phyloP scores from a whole-genome alignment of 2,888 invertebrate species.

The Stenoptilia bipunctidactyla region DNA sequence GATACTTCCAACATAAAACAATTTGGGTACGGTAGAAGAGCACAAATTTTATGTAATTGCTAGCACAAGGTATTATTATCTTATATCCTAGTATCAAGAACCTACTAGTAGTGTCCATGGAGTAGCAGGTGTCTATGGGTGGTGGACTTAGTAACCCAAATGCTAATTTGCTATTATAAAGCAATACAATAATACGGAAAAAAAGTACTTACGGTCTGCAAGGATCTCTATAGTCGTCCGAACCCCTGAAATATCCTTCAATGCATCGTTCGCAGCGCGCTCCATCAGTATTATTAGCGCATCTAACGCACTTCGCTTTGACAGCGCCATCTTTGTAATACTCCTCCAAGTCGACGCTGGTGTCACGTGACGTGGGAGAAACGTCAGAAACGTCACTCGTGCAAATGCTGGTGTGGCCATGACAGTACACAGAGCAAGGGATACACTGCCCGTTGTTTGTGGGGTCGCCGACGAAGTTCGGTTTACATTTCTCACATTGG shows the following conservation, averaged over 20 bases:
- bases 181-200: too few relatives aligned
- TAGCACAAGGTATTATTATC: too few relatives aligned
- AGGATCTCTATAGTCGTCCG: conserved; percentile 80
- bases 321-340: conserved; percentile 71
- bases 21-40: too few relatives aligned
- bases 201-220: conserved; percentile 76
- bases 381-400: conserved; percentile 70
- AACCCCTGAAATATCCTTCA: conserved; percentile 80
- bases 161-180: too few relatives aligned
- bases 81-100: too few relatives aligned
- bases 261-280: conserved; percentile 86
- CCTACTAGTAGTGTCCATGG: too few relatives aligned
- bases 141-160: too few relatives aligned
- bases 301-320: conserved; percentile 87
- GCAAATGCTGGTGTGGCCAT: conserved; percentile 88
- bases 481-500: conserved; percentile 93
- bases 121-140: too few relatives aligned
- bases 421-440: conserved; percentile 89
- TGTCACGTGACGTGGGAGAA: conserved; percentile 49
- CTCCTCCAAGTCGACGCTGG: conserved; percentile 69
- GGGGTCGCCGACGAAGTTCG: conserved; percentile 93
- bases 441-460: conserved; percentile 87
- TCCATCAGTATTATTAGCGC: conserved; percentile 86
- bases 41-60: too few relatives aligned
- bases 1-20: too few relatives aligned